phyloP scores from a whole-genome alignment of 2,113 vertebrate genomes.

The Etheostoma cragini region DNA sequence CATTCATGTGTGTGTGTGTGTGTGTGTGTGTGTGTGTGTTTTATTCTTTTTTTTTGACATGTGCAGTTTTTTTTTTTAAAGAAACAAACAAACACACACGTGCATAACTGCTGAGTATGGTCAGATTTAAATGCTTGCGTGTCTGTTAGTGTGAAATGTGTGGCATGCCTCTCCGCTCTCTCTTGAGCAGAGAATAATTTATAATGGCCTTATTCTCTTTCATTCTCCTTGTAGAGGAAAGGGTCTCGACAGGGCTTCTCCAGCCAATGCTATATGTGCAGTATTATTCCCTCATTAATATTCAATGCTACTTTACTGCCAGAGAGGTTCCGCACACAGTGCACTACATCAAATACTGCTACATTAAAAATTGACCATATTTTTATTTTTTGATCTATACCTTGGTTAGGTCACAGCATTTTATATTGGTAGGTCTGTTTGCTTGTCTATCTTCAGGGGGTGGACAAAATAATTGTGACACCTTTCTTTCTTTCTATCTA shows the following conservation, averaged over 20 bases:
- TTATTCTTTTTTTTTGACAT: conserved; percentile 52
- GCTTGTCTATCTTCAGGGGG: background rate
- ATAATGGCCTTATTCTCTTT: conserved; percentile 55
- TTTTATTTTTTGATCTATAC: conserved; percentile 55
- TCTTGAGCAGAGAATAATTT: conserved; percentile 61
- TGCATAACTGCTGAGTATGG: conserved; percentile 23
- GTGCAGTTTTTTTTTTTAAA: conserved; percentile 10
- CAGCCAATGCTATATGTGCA: conserved; percentile 61
- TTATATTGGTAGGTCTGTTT: conserved; percentile 13
- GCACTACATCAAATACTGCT: conserved; percentile 61
- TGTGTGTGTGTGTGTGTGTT: background rate
- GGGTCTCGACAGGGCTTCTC: conserved; percentile 66
- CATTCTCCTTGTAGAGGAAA: conserved; percentile 50
- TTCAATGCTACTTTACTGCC: conserved; percentile 71
- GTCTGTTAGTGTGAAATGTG: conserved; percentile 24
- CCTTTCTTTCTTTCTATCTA: conserved; percentile 7
- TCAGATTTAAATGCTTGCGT: conserved; percentile 16
- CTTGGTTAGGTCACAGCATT: conserved; percentile 21
- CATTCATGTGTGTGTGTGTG: conserved; percentile 4
- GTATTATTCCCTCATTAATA: conserved; percentile 76
- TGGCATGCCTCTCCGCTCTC: conserved; percentile 8
- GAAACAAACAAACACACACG: background rate
- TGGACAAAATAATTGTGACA: background rate
- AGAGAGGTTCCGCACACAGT: conserved; percentile 59
- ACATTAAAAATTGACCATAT: conserved; percentile 70